Percentiles rank a stretch among this genome's conserved stretches.
These are phyloP conservation scores for Esperia sulphurella DNA, from an alignment of 2,888 invertebrate genomes.

Conservation along the genomic window DNA sequence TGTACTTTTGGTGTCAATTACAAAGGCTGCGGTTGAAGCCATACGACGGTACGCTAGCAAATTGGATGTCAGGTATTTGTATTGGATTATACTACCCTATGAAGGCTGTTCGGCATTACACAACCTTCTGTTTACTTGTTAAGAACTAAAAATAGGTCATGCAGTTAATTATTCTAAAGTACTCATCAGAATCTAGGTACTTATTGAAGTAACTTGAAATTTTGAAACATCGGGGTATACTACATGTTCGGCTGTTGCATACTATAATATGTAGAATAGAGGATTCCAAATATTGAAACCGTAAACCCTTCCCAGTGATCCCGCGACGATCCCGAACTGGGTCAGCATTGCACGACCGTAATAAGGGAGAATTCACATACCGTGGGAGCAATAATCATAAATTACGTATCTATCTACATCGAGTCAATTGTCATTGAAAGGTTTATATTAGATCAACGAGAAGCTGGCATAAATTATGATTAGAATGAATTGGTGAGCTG, in stretches of 20 bases:
- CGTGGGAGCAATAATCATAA: conserved; percentile 5
- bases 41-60: conserved; percentile 53
- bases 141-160: conserved; percentile 46
- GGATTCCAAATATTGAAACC: conserved; percentile 66
- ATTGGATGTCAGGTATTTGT: conserved; percentile 69
- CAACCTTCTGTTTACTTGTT: conserved; percentile 39
- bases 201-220: neutral
- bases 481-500: no score
- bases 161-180: conserved; percentile 1
- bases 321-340: conserved; percentile 56
- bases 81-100: conserved; percentile 61
- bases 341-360: conserved; percentile 53
- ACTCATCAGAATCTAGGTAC: neutral
- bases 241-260: conserved; percentile 32
- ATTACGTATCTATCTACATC: neutral
- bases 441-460: no score
- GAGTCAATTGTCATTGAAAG: conserved; percentile 1
- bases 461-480: no score
- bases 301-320: conserved; percentile 64
- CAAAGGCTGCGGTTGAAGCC: conserved; percentile 68
- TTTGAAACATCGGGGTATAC: conserved; percentile 15
- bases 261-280: conserved; percentile 35
- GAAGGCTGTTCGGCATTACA: conserved; percentile 56
- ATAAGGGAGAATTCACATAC: conserved; percentile 48
- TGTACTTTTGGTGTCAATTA: conserved; percentile 70